Evolutionary conservation across 2,888 invertebrate species (phyloP), one percentile per base, ranked within the genome.

Genomic region (Caenorhabditis becei): DNA sequence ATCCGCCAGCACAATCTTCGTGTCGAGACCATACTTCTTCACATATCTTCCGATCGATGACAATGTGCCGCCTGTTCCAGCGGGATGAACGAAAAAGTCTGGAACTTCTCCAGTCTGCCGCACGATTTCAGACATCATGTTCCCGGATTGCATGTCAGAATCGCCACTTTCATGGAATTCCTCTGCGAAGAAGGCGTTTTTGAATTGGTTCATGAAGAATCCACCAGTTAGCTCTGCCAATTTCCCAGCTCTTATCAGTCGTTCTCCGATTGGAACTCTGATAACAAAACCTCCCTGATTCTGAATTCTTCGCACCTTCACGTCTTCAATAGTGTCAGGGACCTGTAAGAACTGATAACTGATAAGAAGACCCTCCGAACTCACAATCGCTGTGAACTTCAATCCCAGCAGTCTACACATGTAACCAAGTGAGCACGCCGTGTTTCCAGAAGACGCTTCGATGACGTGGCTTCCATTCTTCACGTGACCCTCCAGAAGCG

Each of bases 391-490:
- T 1, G 85, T 83, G 47, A 87, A 89, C 26, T 71, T 67, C 18
- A 88, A 74, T 11, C 86, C 87, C 47, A 89, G 63, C 35, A 87
- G 41, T 44, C 56, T 28, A 65, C 87, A 86, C 84, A 89, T 86
- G 66, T 86, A 89, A 2, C 87, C 88, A 49, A 88, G 75, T n/a
- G 86, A 83, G 41, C 85, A 81, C 0, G 88, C 89, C 4, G 89
- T 89, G 70, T 89, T 89, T 1, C 89, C 89, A 16, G 85, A 85
- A 10, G 88, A 88, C 2, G 89, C 87, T 56, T 89, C 89, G 61
- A 82, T 87, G 18, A 89, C 86, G 11, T 83, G 83, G 4, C 85
- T 86, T 18, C 84, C 77, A 51, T 79, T 51, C 8, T 58, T 59
- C 2, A 86, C 72, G 18, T 84, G 65, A 28, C 81, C 83, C 66